Conservation (phyloP, 30 jellyfish, hydroid and myxozoan species). For the Nemopilema nomurai region DNA sequence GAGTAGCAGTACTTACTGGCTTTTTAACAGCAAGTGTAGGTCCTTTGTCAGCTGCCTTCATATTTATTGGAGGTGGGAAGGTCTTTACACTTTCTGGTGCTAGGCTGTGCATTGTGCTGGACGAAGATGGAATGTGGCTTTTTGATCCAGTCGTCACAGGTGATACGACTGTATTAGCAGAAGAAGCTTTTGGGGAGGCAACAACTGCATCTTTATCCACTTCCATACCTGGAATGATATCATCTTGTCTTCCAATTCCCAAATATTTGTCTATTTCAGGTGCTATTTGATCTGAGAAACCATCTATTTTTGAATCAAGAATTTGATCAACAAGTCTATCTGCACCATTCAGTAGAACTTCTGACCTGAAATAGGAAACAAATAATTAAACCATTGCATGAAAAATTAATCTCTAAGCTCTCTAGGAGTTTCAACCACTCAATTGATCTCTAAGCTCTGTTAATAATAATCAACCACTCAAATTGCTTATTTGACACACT, state of each 20-base stretch:
- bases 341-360: constrained; percentile 81
- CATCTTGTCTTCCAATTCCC: constrained; percentile 39
- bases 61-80: neutral
- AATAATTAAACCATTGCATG: no score
- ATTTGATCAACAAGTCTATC: constrained; percentile 88
- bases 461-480: neutral
- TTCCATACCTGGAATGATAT: constrained; percentile 30
- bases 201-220: neutral
- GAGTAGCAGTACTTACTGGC: neutral
- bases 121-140: neutral
- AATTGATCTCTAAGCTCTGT: no score
- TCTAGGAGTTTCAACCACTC: no score
- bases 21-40: neutral
- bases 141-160: neutral
- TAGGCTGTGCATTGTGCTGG: neutral
- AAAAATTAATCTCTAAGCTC: neutral
- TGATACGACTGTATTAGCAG: neutral
- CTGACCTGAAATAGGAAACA: constrained; percentile 67
- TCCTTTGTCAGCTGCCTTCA: neutral
- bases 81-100: neutral
- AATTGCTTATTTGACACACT: no score
- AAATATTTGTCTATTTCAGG: constrained; percentile 81
- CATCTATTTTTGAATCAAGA: constrained; percentile 61
- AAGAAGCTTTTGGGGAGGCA: neutral
- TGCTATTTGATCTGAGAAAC: constrained; percentile 70